Conservation (phyloP, 1,140 invertebrate species). For the Paralvinella palmiformis region DNA sequence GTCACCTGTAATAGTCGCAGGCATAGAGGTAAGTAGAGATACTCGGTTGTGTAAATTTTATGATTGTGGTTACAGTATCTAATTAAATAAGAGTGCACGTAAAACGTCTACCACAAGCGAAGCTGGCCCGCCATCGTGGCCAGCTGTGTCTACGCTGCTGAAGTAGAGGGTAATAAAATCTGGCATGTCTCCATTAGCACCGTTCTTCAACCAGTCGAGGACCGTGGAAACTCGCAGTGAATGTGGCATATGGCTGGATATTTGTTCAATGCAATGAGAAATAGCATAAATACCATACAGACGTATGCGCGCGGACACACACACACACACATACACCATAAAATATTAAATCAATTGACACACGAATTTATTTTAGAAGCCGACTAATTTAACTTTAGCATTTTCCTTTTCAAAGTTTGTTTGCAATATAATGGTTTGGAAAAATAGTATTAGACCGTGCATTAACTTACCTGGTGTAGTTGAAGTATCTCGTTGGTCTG, state of each 20-base stretch:
- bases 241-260: background rate
- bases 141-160: constrained; percentile 64
- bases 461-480: background rate
- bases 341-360: too few relatives aligned
- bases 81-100: background rate
- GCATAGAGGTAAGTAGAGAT: background rate
- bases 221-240: constrained; percentile 5
- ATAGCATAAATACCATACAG: too few relatives aligned
- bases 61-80: background rate
- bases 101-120: constrained; percentile 24
- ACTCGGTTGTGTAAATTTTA: background rate
- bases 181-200: background rate
- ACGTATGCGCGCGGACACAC: too few relatives aligned
- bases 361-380: too few relatives aligned
- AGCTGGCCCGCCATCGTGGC: constrained; percentile 41
- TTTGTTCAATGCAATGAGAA: too few relatives aligned
- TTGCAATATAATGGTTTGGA: too few relatives aligned
- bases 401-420: too few relatives aligned
- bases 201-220: constrained; percentile 7
- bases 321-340: too few relatives aligned
- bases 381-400: too few relatives aligned
- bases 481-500: background rate
- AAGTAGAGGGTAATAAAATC: constrained; percentile 63
- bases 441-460: too few relatives aligned
- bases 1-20: constrained; percentile 19